Evolutionary conservation across 2,797 vertebrate species (phyloP).

Genomic region (Nannoperca obscura): DNA sequence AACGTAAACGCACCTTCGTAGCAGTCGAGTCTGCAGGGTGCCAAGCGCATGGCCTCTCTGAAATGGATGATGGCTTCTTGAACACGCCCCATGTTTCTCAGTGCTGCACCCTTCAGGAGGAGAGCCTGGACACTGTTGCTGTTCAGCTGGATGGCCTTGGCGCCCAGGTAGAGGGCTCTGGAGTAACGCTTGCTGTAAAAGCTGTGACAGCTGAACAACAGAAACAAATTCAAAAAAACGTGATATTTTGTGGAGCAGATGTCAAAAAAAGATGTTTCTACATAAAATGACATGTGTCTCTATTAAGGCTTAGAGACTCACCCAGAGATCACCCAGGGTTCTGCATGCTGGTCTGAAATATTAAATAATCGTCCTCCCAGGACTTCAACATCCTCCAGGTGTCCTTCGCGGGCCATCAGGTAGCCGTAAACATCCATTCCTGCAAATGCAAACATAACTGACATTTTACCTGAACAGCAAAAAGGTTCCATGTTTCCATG

Average conservation of each 20-base stretch:
- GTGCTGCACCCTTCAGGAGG: constrained; percentile 95
- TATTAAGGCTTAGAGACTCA: constrained; percentile 69
- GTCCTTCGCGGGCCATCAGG: constrained; percentile 95
- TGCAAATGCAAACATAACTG: constrained; percentile 50
- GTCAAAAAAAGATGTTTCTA: background rate
- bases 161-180: constrained; percentile 95
- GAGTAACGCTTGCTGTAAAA: constrained; percentile 99
- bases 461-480: background rate
- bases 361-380: constrained; percentile 98
- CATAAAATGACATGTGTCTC: background rate
- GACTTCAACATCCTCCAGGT: constrained; percentile 97
- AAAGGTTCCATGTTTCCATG: fast-evolving
- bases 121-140: constrained; percentile 98
- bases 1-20: constrained; percentile 89
- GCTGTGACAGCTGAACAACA: constrained; percentile 91
- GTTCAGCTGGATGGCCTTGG: constrained; percentile 98
- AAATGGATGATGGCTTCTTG: constrained; percentile 99
- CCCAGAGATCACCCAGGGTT: constrained; percentile 99
- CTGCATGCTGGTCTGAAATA: constrained; percentile 98
- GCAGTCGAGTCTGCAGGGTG: constrained; percentile 96
- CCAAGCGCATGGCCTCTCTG: constrained; percentile 95
- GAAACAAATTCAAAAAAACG: background rate
- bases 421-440: constrained; percentile 99
- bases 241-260: background rate
- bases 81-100: constrained; percentile 96